These are phyloP conservation scores for Melanerpes formicivorus DNA, from an alignment of 2,113 vertebrate species.

Conservation along the genomic window DNA sequence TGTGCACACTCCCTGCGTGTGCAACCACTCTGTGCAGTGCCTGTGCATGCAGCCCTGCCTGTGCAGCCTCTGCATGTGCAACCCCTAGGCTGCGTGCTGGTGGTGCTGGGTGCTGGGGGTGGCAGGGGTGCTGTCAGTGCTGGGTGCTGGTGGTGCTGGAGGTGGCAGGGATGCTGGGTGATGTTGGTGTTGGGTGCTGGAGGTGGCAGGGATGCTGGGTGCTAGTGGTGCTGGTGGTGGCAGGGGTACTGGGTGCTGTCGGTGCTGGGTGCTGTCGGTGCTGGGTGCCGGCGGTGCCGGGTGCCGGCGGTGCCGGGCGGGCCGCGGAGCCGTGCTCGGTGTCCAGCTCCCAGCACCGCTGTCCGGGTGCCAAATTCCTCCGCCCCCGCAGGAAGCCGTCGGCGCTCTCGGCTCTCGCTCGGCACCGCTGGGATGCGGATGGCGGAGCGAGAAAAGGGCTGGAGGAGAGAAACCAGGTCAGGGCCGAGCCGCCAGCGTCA, in stretches of 20 bases:
- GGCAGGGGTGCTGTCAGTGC: not conserved
- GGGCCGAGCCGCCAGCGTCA: slow-evolving; percentile 30
- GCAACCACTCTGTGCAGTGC: no score
- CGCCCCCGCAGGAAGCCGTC: slow-evolving; percentile 42
- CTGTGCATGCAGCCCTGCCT: no score
- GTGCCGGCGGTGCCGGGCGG: not conserved
- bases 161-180: not conserved
- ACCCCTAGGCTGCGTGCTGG: not conserved
- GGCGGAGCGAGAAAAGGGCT: not conserved
- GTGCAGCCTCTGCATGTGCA: not conserved
- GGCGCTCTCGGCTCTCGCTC: not conserved
- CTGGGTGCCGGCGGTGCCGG: no score
- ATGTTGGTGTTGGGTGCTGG: not conserved
- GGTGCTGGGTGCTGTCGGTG: no score
- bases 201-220: not conserved
- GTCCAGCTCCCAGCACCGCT: not conserved
- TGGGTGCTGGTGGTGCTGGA: no score
- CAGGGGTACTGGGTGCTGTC: not conserved
- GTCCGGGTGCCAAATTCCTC: not conserved
- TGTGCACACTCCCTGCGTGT: not conserved
- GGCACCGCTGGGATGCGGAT: not conserved
- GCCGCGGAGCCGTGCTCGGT: not conserved
- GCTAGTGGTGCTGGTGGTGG: not conserved
- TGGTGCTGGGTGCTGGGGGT: not conserved
- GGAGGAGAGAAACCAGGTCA: slow-evolving; percentile 32